phyloP scores from a whole-genome alignment of 2,113 vertebrate species.

The Copsychus sechellarum region DNA sequence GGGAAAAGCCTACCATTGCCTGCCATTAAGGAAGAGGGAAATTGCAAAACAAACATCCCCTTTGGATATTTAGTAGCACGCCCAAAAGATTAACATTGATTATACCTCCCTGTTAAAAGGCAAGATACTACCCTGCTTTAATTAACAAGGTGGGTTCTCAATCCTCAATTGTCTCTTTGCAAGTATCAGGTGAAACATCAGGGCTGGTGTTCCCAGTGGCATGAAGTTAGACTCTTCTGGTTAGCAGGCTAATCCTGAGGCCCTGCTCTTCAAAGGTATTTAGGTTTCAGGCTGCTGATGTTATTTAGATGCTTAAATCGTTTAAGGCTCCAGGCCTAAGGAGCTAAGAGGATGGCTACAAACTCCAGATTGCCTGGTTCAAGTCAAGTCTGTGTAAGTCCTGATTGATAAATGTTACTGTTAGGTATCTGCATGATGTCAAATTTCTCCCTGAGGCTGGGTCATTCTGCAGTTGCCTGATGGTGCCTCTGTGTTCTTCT shows the following conservation, averaged over 20 bases:
- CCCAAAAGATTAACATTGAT: conserved; percentile 53
- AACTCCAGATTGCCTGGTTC: background rate
- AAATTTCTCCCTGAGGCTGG: background rate
- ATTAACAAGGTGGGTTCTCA: conserved; percentile 26
- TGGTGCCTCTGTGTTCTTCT: background rate
- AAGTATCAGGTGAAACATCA: conserved; percentile 35
- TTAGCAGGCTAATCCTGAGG: conserved; percentile 5
- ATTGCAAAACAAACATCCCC: conserved; percentile 49
- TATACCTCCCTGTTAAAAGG: conserved; percentile 13
- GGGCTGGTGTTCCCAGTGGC: background rate
- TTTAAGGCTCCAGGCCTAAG: background rate
- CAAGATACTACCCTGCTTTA: background rate
- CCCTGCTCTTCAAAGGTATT: conserved; percentile 22
- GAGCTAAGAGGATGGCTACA: background rate
- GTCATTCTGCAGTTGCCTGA: background rate
- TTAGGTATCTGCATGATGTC: background rate
- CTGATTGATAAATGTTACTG: background rate
- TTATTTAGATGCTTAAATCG: background rate
- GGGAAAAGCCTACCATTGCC: background rate
- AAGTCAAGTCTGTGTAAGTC: background rate
- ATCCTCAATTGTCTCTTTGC: background rate
- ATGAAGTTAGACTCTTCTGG: background rate
- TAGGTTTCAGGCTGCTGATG: background rate
- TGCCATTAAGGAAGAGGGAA: conserved; percentile 40
- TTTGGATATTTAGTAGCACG: conserved; percentile 20